Percentiles rank a stretch among this genome's conserved stretches.
Evolutionary conservation across 1,140 invertebrate species (phyloP).

Genomic region (Drosophila kurseongensis): DNA sequence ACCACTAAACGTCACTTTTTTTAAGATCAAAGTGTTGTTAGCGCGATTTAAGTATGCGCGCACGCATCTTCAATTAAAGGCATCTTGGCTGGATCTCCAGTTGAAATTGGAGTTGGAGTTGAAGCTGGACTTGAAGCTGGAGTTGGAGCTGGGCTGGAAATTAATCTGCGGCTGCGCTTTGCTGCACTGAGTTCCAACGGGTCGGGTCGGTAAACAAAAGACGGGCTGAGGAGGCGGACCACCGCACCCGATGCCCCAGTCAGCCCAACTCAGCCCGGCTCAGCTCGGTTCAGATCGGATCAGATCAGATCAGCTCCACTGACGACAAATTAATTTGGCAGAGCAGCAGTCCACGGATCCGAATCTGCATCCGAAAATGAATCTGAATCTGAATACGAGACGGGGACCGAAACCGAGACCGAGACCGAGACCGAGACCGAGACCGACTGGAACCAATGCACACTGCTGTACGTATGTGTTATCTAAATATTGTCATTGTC

Average conservation of each 20-base stretch:
- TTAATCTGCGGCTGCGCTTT: constrained; percentile 25
- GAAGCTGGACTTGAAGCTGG: constrained; percentile 6
- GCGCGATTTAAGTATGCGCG: constrained; percentile 78
- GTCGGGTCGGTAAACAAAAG: background rate
- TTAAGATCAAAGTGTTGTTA: constrained; percentile 84
- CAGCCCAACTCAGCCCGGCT: too few species aligned
- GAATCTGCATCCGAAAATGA: background rate
- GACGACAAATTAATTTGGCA: constrained; percentile 76
- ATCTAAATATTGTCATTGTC: constrained; percentile 85
- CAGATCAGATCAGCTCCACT: constrained; percentile 22
- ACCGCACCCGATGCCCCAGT: constrained; percentile 8
- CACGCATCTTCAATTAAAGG: constrained; percentile 84
- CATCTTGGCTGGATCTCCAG: constrained; percentile 20
- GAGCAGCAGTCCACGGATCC: constrained; percentile 5
- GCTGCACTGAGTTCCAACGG: constrained; percentile 13
- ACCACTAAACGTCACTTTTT: constrained; percentile 84
- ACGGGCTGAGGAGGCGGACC: constrained; percentile 1
- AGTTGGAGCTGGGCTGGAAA: too few species aligned
- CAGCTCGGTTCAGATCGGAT: constrained; percentile 4
- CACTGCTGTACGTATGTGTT: constrained; percentile 48
- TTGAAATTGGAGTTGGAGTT: constrained; percentile 7
- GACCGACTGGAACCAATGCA: constrained; percentile 8
- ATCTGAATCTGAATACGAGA: background rate
- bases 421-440: background rate
- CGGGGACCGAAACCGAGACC: constrained; percentile 2